Base-by-base conservation (phyloP, 2,888 invertebrate genomes). In the Tetramorium bicarinatum region DNA sequence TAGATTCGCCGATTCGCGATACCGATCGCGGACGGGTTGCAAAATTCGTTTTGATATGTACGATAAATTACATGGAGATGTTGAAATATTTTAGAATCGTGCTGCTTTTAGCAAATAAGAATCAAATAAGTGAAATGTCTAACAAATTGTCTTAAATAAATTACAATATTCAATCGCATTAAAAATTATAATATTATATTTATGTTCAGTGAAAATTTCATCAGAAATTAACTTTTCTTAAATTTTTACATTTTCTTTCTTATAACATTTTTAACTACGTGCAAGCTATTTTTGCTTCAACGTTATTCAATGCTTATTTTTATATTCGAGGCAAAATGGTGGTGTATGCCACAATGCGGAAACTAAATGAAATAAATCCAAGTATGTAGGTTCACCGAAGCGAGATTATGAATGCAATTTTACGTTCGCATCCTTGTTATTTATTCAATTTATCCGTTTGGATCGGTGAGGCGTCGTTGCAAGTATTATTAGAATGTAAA, bases 401-500 rank as follows among this genome's bases (percentile, higher is more conserved):
- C 13, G 8, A 21, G 41, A 54, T 69, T 69, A 44, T 15, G 13
- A 11, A 67, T 56, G 15, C 29, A 79, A 71, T 71, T 77, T 71
- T 54, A 9, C 13, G 3, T 69, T 34, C 0, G 8, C 18, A 9
- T 34, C 47, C 21, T 25, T 47, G 49, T 59, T 44, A 15, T 49
- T 15, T 18, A 52, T 52, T 72, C 11, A 21, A 71, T 71, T 79
- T 15, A 44, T 69, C 3, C 15, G 2, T 44, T 56, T 56, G 13
- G 11, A 44, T 11, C 21, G 7, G 3, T 4, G 49, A 29, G 54
- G 15, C 21, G 11, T 15, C 25, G n/a, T 13, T 72, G 41, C 13
- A 38, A 69, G 54, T n/a, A n/a, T 54, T 71, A 21, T 56, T 18
- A 29, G n/a, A 44, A 72, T 77, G 54, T 71, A 77, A 72, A 72